These are phyloP conservation scores for Melipona beecheii DNA, from an alignment of 2,888 invertebrate genomes.

Conservation along the genomic window DNA sequence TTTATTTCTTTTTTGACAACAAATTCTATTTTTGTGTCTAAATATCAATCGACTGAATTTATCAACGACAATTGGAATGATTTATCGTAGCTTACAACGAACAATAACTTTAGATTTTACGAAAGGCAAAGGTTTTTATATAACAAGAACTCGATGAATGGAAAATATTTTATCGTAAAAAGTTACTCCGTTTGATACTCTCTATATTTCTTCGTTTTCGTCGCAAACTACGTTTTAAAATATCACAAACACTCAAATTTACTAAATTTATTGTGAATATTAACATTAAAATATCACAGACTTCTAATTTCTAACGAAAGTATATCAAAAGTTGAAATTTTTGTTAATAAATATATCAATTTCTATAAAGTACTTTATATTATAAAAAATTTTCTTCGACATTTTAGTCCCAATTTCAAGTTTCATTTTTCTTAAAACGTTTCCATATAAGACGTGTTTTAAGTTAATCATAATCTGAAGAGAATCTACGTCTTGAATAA, in stretches of 20 bases:
- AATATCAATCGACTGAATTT: not conserved
- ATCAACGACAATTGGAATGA: not conserved
- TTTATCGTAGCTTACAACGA: not conserved
- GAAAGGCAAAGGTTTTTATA: not conserved
- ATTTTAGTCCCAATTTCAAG: not conserved
- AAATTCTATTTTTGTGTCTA: not conserved
- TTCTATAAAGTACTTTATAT: not conserved
- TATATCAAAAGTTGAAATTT: not conserved
- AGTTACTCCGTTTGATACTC: conserved; percentile 15
- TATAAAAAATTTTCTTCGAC: not conserved
- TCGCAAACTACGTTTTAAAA: too few relatives aligned
- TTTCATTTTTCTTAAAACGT: not conserved
- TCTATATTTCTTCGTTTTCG: not conserved
- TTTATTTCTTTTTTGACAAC: not conserved
- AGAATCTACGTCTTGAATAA: not conserved
- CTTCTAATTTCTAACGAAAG: not conserved
- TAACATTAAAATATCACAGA: not conserved
- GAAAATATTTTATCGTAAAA: conserved; percentile 23
- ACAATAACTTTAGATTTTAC: not conserved
- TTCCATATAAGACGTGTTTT: not conserved
- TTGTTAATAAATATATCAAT: not conserved
- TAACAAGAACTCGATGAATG: conserved; percentile 9
- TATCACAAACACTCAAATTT: not conserved
- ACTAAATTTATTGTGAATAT: too few relatives aligned
- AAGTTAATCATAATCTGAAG: not conserved